phyloP scores from a whole-genome alignment of 2,888 invertebrate species.

The Lepetodrilus schrolli region DNA sequence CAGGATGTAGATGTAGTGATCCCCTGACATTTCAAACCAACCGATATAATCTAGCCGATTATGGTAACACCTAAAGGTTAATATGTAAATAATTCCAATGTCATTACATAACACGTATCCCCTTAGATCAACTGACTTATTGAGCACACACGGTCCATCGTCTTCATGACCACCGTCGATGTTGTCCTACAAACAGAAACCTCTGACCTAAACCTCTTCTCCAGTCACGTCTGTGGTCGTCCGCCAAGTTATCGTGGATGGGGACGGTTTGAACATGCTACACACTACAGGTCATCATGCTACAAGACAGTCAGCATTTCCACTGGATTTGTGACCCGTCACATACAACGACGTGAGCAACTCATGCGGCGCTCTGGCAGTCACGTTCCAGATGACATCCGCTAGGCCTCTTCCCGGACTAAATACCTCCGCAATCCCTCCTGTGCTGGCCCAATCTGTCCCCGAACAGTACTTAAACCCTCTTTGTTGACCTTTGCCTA shows the following conservation, averaged over 20 bases:
- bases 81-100: too few relatives aligned
- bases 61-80: too few relatives aligned
- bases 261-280: background rate
- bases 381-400: conserved; percentile 17
- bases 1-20: too few relatives aligned
- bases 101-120: too few relatives aligned
- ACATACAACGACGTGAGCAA: background rate
- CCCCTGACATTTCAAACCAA: too few relatives aligned
- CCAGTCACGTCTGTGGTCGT: background rate
- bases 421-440: background rate
- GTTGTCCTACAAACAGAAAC: background rate
- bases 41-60: too few relatives aligned
- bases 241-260: background rate
- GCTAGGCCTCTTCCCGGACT: background rate
- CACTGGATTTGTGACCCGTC: background rate
- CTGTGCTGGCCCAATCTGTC: background rate
- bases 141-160: too few relatives aligned
- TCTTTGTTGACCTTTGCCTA: conserved; percentile 24
- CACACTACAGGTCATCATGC: background rate
- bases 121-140: too few relatives aligned
- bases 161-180: background rate
- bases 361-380: background rate
- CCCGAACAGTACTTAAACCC: conserved; percentile 12
- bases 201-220: background rate
- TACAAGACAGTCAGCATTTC: background rate